Base-by-base conservation (phyloP, 1,140 invertebrate genomes). In the Heliothis virescens region DNA sequence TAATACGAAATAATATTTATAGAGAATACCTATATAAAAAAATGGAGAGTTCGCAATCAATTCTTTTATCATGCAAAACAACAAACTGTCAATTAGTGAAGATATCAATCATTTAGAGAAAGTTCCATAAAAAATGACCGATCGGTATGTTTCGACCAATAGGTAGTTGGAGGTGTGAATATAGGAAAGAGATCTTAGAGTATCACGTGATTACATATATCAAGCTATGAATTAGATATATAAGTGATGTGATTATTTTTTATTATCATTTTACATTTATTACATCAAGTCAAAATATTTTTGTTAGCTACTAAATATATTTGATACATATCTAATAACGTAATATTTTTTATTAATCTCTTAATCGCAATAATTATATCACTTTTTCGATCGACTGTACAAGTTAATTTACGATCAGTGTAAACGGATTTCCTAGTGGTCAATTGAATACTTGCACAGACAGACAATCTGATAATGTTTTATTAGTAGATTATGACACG, bases 361-460 rank as follows among this genome's bases (percentile, higher is more conserved):
- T 26, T 26, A 26, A 26, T 26, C 21, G 2, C 21, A 26, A 26
- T 26, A 26, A 53, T 53, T 3, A 12, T 10, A 41, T 3, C 52
- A 72, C 52, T 72, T 55, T 1, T 18, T 52, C 16, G 21, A 16
- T 10, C 53, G 26, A 72, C n/a, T 72, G 69, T 72, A 57, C 48
- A 5, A n/a, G n/a, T 26, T 52, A 26, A 69, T 69, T 53, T 52
- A 26, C 18, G 48, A 18, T 26, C 29, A 26, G 26, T 57, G 26
- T n/a, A 55, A 55, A 57, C 69, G 69, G 69, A 72, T 72, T 72
- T 72, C 69, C 69, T 72, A n/a, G 52, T 72, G 69, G 52, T 55
- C 69, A 72, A n/a, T 71, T 53, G 48, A 53, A n/a, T 67, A 21
- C 16, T 41, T 3, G 18, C 34, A 65, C 62, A 21, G 63, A 48